Evolutionary conservation across 1,140 invertebrate species (phyloP).

Genomic region (Chironomus tepperi): DNA sequence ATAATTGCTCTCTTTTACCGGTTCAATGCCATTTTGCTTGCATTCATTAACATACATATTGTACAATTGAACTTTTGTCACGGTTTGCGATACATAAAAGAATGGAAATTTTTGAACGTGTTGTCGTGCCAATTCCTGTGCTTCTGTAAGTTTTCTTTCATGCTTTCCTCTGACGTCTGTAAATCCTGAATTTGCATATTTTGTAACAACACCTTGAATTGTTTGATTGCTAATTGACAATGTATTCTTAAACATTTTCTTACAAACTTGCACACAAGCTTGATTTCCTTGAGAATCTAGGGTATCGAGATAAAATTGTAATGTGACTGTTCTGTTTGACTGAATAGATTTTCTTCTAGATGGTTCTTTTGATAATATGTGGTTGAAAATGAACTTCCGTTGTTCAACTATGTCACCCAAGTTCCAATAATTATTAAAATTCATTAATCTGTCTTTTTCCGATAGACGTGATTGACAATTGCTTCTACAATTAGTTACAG

Average conservation of each 20-base stretch:
- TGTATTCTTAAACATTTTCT: constrained; percentile 17
- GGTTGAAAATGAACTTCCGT: not conserved
- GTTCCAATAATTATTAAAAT: not conserved
- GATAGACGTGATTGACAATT: not conserved
- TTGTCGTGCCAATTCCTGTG: not conserved
- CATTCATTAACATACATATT: not conserved
- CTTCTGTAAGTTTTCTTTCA: constrained; percentile 1
- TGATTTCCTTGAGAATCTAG: not conserved
- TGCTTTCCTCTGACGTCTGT: not conserved
- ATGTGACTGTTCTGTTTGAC: not conserved
- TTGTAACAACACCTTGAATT: not conserved
- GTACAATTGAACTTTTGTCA: constrained; percentile 13
- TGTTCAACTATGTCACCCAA: not conserved
- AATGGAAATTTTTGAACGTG: constrained; percentile 19
- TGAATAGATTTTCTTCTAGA: not conserved
- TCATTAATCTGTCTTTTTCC: not conserved
- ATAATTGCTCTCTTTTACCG: not conserved
- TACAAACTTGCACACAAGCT: not conserved
- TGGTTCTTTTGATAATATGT: not conserved
- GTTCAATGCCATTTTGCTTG: not conserved
- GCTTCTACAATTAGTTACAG: not conserved
- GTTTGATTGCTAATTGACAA: not conserved
- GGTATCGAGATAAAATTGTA: not conserved
- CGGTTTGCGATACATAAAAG: not conserved
- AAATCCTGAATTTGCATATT: not conserved